A percentile compares a stretch with the other conserved stretches of the same genome.
Conservation (phyloP, 2,888 invertebrate species). For the Dynastes maya region DNA sequence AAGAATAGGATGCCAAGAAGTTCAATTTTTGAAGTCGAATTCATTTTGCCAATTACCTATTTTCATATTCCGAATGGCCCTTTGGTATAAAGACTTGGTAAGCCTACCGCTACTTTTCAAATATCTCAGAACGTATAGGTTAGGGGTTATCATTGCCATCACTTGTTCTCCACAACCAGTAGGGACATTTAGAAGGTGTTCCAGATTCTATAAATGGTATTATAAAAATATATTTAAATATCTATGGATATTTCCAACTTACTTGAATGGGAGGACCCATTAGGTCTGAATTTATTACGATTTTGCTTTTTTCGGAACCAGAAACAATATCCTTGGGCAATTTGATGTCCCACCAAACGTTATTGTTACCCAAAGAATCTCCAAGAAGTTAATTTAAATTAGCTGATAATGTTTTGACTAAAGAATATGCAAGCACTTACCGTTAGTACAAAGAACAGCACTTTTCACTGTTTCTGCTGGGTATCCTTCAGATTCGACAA, state of each 20-base stretch:
- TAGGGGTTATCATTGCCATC: constrained; percentile 84
- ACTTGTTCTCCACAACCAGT: constrained; percentile 89
- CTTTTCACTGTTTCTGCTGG: constrained; percentile 78
- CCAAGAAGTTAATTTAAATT: constrained; percentile 1
- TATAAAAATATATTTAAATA: neutral
- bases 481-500: constrained; percentile 82
- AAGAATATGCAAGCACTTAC: constrained; percentile 60
- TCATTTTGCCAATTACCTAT: constrained; percentile 63
- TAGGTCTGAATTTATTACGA: constrained; percentile 77
- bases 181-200: constrained; percentile 78
- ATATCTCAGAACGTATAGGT: constrained; percentile 79
- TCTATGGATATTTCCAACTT: constrained; percentile 14
- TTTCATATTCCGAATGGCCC: constrained; percentile 74
- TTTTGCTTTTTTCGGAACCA: constrained; percentile 77
- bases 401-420: neutral
- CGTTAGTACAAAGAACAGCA: constrained; percentile 78
- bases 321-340: constrained; percentile 74
- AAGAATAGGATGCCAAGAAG: neutral
- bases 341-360: constrained; percentile 69
- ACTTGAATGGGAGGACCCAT: constrained; percentile 76
- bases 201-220: constrained; percentile 73
- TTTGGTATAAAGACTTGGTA: constrained; percentile 72
- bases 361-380: constrained; percentile 59
- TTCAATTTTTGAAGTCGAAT: neutral
- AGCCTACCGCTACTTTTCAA: constrained; percentile 73